Base-by-base conservation (phyloP, 2,113 vertebrate genomes). In the Alosa alosa region DNA sequence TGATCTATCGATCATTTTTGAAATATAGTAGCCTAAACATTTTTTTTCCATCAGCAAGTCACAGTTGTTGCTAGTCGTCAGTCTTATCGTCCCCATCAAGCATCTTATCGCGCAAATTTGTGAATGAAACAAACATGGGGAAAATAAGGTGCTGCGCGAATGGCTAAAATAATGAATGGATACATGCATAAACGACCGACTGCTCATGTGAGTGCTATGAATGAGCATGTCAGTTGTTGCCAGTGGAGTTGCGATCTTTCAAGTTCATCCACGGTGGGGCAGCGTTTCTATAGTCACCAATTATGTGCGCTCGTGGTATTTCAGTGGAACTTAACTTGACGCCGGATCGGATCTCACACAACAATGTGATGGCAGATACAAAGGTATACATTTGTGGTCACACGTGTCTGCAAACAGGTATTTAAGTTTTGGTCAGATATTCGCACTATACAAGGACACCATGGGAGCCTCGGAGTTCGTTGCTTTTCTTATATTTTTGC, bases 281-380 rank as follows among this genome's bases (percentile, higher is more conserved):
- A 89, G 90, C 90, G 55, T 92, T 84, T 88, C 88, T 86, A 86
- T 87, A 36, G 87, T 18, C 46, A 81, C 81, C 82, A 75, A 46
- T 82, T 11, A 88, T 47, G 83, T 87, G 85, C 81, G 85, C 86
- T 92, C 92, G 90, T 91, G 57, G 91, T 89, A 91, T 90, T 88
- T 91, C 84, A 89, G 87, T 57, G 88, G 87, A 89, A 86, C 85
- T 83, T 91, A 89, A 90, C 91, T 92, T 91, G 90, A 86, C 85
- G 87, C 90, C 92, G 89, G 92, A 89, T 94, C 95, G 89, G 92
- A 89, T 94, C 95, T 86, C 92, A 91, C 84, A 91, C 91, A 90
- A 92, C 92, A 88, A 90, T 91, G 91, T 93, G 92, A 94, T 92
- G 92, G 90, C 91, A 89, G 83, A 85, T 83, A 90, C 89, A 88